Evolutionary conservation across 2,797 vertebrate species (phyloP).

Genomic region (Holocentrus rufus): DNA sequence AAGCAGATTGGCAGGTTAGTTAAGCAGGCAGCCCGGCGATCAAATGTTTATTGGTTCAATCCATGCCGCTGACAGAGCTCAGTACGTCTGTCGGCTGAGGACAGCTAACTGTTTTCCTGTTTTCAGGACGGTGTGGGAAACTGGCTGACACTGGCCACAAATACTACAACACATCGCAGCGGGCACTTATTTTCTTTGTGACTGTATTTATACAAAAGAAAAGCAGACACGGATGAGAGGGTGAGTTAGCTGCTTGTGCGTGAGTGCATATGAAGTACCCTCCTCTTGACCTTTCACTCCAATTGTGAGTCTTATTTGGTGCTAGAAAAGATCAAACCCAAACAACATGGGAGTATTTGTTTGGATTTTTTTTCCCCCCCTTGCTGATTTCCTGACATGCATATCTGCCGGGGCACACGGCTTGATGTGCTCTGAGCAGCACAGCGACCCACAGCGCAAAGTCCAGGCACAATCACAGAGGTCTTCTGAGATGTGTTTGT

Average conservation of each 20-base stretch:
- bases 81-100: too few species aligned
- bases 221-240: neutral
- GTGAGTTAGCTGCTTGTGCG: neutral
- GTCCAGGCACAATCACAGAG: conserved; percentile 6
- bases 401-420: neutral
- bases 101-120: neutral
- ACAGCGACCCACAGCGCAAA: conserved; percentile 3
- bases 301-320: neutral
- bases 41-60: conserved; percentile 10
- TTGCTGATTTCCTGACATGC: neutral
- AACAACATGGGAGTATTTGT: neutral
- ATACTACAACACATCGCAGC: neutral
- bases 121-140: neutral
- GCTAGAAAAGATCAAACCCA: neutral
- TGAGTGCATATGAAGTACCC: neutral
- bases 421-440: conserved; percentile 26
- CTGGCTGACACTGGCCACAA: neutral
- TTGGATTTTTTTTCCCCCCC: neutral
- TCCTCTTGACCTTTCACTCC: neutral
- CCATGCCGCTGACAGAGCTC: neutral
- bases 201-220: neutral
- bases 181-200: conserved; percentile 23
- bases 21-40: neutral
- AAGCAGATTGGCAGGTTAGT: conserved; percentile 12
- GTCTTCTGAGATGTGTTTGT: conserved; percentile 31